Evolutionary conservation across 2,888 invertebrate species (phyloP), one percentile per base, ranked within the genome.

Genomic region (Xestia rhomboidea): DNA sequence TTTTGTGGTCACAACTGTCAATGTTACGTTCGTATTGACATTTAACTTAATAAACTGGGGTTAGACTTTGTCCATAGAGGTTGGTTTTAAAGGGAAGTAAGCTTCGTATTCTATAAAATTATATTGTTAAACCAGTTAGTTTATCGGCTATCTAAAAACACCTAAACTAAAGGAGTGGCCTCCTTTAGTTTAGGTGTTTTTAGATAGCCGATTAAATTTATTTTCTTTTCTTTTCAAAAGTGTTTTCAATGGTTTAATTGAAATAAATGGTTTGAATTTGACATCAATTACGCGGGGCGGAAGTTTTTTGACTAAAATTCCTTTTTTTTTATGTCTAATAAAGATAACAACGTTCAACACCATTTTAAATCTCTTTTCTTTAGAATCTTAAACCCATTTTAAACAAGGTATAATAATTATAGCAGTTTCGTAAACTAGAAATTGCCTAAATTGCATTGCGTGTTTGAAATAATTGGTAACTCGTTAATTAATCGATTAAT

Each of bases 1-100:
- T 83, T 84, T 80, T 80, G 82, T 83, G 84, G 87, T 86, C 87
- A 75, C 82, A 83, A 81, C 63, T 87, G 89, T 85, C 91, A 89
- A 86, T 70, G 34, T 64, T 64, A 63, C 74, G 77, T 75, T 15
- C 27, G 18, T 75, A 86, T 75, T 79, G 87, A 84, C 78, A 73
- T 85, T 82, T 68, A n/a, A n/a, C n/a, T n/a, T n/a, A n/a, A n/a
- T 77, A 82, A 84, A 74, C 78, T 74, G 27, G 69, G 76, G 76
- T 81, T 54, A 81, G 68, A 74, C 8, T 77, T 74, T 60, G 34
- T n/a, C 4, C 0, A 21, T 18, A n/a, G 3, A 21, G 38, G 15
- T 34, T 0, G 34, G 7, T 54, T 80, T 44, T 24, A 6, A n/a
- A 5, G 5, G 2, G 15, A 60, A 27, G 27, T 7, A 18, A 27